phyloP scores from a whole-genome alignment of 2,113 vertebrate species.

The Prolemur simus region DNA sequence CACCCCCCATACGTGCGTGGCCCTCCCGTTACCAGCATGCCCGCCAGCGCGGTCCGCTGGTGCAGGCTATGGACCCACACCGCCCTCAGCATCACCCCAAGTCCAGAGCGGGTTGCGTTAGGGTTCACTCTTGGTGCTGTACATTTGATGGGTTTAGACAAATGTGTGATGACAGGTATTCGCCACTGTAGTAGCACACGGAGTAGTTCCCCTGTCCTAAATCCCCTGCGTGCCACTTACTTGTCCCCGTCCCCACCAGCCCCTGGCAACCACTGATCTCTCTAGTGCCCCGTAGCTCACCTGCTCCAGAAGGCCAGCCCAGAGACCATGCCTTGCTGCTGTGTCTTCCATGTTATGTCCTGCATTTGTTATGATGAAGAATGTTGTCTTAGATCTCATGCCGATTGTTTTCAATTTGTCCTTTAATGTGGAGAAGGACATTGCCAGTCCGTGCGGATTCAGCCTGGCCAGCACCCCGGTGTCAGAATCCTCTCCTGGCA shows the following conservation, averaged over 20 bases:
- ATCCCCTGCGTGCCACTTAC: rapidly evolving
- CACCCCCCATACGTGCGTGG: no score
- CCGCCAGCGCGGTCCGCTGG: background rate
- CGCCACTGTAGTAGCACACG: rapidly evolving
- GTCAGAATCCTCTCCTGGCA: background rate
- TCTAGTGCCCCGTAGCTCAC: background rate
- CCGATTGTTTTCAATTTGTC: background rate
- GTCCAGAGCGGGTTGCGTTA: background rate
- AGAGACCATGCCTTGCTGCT: background rate
- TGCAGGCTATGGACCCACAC: rapidly evolving
- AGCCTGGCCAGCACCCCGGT: background rate
- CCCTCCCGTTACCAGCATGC: background rate
- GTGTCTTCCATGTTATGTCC: background rate
- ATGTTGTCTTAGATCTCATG: background rate
- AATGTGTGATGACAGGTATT: no score
- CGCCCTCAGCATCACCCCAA: background rate
- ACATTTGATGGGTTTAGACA: background rate
- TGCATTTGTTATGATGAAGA: background rate
- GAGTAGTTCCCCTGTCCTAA: background rate
- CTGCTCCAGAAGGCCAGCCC: background rate
- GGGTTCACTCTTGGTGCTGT: background rate
- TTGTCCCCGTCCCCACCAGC: background rate
- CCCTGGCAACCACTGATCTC: background rate
- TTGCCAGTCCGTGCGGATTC: background rate
- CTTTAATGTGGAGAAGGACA: background rate